Percentiles rank a stretch among this genome's conserved stretches.
Conservation (phyloP, 2,113 vertebrate genomes). For the Drymodes brunneopygia region DNA sequence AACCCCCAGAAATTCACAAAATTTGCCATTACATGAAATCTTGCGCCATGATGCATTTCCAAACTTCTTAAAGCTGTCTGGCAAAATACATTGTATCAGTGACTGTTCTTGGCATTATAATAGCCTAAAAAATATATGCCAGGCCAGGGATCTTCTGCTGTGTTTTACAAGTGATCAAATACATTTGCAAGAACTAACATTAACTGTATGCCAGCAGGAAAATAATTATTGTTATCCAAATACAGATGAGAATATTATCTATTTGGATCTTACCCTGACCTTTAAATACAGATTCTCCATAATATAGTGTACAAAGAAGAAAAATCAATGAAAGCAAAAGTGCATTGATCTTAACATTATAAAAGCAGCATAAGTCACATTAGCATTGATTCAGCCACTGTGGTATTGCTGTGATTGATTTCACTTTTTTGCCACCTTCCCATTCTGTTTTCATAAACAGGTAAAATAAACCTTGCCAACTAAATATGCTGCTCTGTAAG, state of each 20-base stretch:
- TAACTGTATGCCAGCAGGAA: not conserved
- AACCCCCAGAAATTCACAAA: not conserved
- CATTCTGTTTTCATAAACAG: not conserved
- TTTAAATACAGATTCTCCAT: not conserved
- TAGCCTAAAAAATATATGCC: not conserved
- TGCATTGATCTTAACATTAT: constrained; percentile 21
- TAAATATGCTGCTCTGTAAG: not conserved
- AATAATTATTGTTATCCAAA: not conserved
- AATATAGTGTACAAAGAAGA: not conserved
- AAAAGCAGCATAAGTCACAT: not conserved
- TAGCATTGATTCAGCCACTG: not conserved
- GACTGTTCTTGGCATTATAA: not conserved
- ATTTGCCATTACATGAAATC: not conserved
- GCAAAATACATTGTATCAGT: not conserved
- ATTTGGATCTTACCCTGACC: not conserved
- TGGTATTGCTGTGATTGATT: not conserved
- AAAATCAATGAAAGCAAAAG: constrained; percentile 23
- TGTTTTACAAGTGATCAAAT: not conserved
- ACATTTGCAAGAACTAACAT: not conserved
- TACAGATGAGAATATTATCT: not conserved
- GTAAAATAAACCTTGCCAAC: not conserved
- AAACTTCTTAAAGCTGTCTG: not conserved
- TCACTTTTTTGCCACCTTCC: not conserved
- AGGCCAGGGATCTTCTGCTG: not conserved
- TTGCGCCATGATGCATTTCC: not conserved